Evolutionary conservation across 2,888 invertebrate species (phyloP).

Genomic region (Brachyptera risi): DNA sequence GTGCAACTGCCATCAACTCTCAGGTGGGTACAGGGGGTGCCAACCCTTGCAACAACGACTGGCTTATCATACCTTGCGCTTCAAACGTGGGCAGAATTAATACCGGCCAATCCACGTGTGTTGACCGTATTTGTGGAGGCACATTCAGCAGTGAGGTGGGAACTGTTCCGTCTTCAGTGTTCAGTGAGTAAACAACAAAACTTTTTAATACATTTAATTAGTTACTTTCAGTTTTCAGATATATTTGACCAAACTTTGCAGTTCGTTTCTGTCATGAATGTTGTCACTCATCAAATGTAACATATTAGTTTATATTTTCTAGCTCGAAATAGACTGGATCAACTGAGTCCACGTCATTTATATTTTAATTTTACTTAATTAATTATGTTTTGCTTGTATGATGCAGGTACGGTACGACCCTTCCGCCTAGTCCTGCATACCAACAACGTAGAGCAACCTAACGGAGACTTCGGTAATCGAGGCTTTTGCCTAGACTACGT

Average conservation of each 20-base stretch:
- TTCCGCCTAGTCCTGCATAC: slow-evolving; percentile 75
- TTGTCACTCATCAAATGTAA: no score
- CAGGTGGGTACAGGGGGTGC: slow-evolving; percentile 64
- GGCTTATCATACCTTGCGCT: slow-evolving; percentile 75
- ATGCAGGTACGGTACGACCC: slow-evolving; percentile 73
- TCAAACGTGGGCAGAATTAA: slow-evolving; percentile 58
- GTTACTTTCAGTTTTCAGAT: no score
- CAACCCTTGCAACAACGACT: slow-evolving; percentile 72
- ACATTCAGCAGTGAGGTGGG: slow-evolving; percentile 71
- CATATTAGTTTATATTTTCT: no score
- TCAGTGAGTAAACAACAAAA: slow-evolving; percentile 73
- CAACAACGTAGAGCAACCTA: slow-evolving; percentile 69
- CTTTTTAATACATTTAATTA: no score
- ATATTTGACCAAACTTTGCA: no score
- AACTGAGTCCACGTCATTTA: no score
- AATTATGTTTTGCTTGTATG: no score
- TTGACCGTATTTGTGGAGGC: slow-evolving; percentile 80
- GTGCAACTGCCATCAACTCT: slow-evolving; percentile 48
- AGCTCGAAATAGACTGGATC: no score
- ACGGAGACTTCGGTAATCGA: slow-evolving; percentile 64
- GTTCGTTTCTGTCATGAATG: no score
- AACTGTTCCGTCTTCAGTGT: slow-evolving; percentile 61
- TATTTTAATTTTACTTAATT: neutral
- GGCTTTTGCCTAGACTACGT: slow-evolving; percentile 81
- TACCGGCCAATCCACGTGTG: slow-evolving; percentile 59